Conservation (phyloP, 2,888 invertebrate genomes). For the Coenonympha arcania region DNA sequence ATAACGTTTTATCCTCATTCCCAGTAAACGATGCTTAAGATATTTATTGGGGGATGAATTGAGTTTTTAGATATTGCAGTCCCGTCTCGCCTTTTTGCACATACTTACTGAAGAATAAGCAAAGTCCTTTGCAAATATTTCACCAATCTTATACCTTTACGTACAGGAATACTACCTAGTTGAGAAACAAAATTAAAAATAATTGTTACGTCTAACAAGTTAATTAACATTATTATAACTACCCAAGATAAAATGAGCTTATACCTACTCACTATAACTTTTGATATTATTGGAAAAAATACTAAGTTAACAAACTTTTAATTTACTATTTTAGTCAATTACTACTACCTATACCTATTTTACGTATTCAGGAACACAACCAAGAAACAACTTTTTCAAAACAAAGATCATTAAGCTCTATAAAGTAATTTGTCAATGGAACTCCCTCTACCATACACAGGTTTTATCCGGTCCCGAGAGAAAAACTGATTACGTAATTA, state of each 20-base stretch:
- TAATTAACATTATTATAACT: too few relatives aligned
- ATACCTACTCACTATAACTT: too few relatives aligned
- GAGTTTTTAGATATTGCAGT: conserved; percentile 59
- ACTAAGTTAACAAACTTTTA: too few relatives aligned
- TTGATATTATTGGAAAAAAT: too few relatives aligned
- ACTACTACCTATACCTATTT: too few relatives aligned
- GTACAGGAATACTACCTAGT: too few relatives aligned
- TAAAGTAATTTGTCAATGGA: conserved; percentile 3
- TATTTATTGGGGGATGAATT: conserved; percentile 70
- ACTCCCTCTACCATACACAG: conserved; percentile 13
- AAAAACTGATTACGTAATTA: conserved; percentile 69
- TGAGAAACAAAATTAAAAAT: too few relatives aligned
- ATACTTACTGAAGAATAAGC: conserved; percentile 21
- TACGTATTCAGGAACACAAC: not conserved
- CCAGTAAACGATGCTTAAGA: conserved; percentile 70
- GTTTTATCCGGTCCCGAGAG: conserved; percentile 30
- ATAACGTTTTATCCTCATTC: conserved; percentile 69
- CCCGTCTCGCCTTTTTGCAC: conserved; percentile 42
- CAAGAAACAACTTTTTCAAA: not conserved
- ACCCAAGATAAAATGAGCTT: too few relatives aligned
- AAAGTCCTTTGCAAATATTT: conserved; percentile 17
- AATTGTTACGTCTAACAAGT: too few relatives aligned
- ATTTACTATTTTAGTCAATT: too few relatives aligned
- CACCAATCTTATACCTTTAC: not conserved
- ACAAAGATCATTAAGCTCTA: conserved; percentile 21